Base-by-base conservation (phyloP, 2,797 vertebrate genomes). In the Saguinus oedipus region DNA sequence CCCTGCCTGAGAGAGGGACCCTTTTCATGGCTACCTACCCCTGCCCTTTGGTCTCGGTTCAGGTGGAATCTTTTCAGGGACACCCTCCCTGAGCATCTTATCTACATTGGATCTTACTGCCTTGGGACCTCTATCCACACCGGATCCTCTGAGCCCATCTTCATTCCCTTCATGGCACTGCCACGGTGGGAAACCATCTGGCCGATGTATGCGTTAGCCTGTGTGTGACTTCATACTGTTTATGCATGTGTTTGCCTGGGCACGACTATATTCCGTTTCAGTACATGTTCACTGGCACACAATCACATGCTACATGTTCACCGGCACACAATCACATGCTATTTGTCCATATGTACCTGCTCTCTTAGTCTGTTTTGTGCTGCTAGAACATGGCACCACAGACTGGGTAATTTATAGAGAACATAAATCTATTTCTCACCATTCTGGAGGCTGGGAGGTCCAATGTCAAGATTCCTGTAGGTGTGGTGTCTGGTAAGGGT, bases 261-360 rank as follows among this genome's bases (percentile, higher is more conserved):
- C 11, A 2, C 1, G 4, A 9, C 11, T n/a, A 3, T 12, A 13
- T 9, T 44, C 44, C 4, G 1, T 36, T 44, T 68, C 33, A 17
- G 36, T 5, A n/a, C 5, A 0, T 1, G 7, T 17, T 10, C 2
- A 6, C 26, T 7, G 48, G 12, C 24, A 19, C 44, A 0, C 42
- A 0, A 0, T n/a, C 15, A 7, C 5, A 33, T n/a, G 4, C 15
- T 3, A 8, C 5, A 0, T 1, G 7, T 17, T 10, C 2, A 6
- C 26, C 9, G 48, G 12, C 24, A 19, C 44, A 0, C 42, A 0
- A 0, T n/a, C 15, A 7, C 5, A 33, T n/a, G 4, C 15, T 3
- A 8, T n/a, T 44, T 44, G 6, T 15, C 17, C 33, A 19, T 2
- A 1, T 7, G 27, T 26, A 2, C 13, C 75, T 70, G 42, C 24